Base-by-base conservation (phyloP, 1,140 invertebrate genomes). In the Drosophila orena region DNA sequence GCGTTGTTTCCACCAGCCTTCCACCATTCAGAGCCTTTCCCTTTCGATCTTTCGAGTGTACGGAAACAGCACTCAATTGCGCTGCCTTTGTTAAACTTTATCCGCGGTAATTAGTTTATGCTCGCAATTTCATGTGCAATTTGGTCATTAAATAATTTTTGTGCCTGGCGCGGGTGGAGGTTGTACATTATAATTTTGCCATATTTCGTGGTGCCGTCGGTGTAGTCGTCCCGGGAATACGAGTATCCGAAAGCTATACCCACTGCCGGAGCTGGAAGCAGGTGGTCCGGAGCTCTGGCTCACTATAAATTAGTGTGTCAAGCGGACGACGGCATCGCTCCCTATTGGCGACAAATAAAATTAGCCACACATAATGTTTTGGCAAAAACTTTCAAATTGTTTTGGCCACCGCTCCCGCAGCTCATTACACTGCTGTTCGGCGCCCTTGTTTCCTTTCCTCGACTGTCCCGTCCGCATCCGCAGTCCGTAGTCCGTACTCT, bases 281-380 rank as follows among this genome's bases (percentile, higher is more conserved):
- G 84, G 83, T 88, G 83, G 78, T 64, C 20, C 42, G 37, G 55
- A 44, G 66, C 66, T 40, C 40, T 17, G 59, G 71, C 76, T 65
- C 74, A 88, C 83, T 88, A 89, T 79, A 86, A 88, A 89, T 88
- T 77, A 68, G 64, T 81, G 55, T 52, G 68, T 73, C 66, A 70
- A 55, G 66, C 66, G 66, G 66, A 70, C 43, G 56, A 47, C 43
- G 27, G 68, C 53, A 71, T 65, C 61, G 76, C 47, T 88, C 83
- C 83, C 83, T 88, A 88, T 88, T 88, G 83, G 83, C 83, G 83
- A 88, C 83, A 88, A 88, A 88, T 89, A 89, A 88, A 88, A 88
- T 88, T 88, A 88, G 84, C 76, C 78, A 79, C 79, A 88, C 84
- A 89, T 89, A 89, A 88, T 88, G 84, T 88, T 88, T 84, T 81